Base-by-base conservation (phyloP, 1,140 invertebrate genomes). In the Anadara kagoshimensis region DNA sequence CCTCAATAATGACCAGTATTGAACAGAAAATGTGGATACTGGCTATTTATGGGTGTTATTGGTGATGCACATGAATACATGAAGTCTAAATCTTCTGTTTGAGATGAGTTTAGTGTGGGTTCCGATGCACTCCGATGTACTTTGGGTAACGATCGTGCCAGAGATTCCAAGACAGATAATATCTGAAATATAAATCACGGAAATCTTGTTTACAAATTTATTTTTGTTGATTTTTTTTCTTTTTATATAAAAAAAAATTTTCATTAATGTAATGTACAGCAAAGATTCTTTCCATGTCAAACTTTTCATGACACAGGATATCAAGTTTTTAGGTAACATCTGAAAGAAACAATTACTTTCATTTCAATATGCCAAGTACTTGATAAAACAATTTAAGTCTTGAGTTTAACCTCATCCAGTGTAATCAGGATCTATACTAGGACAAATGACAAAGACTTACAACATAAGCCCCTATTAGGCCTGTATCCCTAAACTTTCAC, bases 41-140 rank as follows among this genome's bases (percentile, higher is more conserved):
- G 94, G 77, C 81, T 82, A 89, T 96, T 96, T 75, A 97, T 95
- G 8, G 97, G 96, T 68, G 96, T 98, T 90, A 98, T 98, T 5
- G 96, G 97, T 74, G 96, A 97, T 47, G 95, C 94, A 91, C 96
- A 98, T 73, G 93, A 92, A 86, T 95, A 96, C 68, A 94, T 92
- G 54, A 86, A 82, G 85, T 97, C 94, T 85, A 97, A 94, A 68
- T 91, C 91, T 77, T 94, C 94, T 0, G 94, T 93, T 76, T 95
- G 95, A 8, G 95, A 94, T 69, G 94, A 89, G 86, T 94, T 95
- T 57, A 98, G 91, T 75, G 94, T 95, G 0, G 97, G 97, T 88
- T 98, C 97, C 36, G 96, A 98, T 11, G 95, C 93, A 64, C 95
- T 97, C 56, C 96, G 92, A 78, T 96, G 96, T 76, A 98, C 96